Evolutionary conservation across 2,888 invertebrate genomes (phyloP).

Genomic region (Synanthedon formicaeformis): DNA sequence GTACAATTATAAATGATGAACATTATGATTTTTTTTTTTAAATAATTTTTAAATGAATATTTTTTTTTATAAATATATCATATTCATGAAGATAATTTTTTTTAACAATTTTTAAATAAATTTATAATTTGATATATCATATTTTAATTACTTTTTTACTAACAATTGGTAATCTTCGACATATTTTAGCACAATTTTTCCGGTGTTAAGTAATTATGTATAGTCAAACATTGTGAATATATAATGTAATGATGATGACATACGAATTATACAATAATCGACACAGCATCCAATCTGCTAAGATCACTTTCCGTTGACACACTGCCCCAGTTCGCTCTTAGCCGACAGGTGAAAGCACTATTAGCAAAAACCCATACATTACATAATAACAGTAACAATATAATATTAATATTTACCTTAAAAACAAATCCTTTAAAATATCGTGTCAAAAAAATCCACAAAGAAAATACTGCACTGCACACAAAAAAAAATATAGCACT

Average conservation of each 20-base stretch:
- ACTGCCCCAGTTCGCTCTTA: constrained; percentile 31
- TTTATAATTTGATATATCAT: too few relatives aligned
- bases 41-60: too few relatives aligned
- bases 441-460: neutral
- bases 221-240: neutral
- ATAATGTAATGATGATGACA: neutral
- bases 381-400: constrained; percentile 28
- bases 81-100: too few relatives aligned
- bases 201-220: neutral
- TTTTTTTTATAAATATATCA: too few relatives aligned
- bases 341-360: constrained; percentile 38
- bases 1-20: too few relatives aligned
- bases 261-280: neutral
- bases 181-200: too few relatives aligned
- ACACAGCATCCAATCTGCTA: constrained; percentile 24
- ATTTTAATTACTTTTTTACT: too few relatives aligned
- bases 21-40: too few relatives aligned
- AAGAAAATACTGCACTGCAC: neutral
- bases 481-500: neutral
- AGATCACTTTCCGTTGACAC: constrained; percentile 37
- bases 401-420: constrained; percentile 15
- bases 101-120: too few relatives aligned
- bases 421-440: constrained; percentile 2
- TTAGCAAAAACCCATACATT: constrained; percentile 30
- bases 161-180: too few relatives aligned